Conservation (phyloP, 2,113 vertebrate species). For the Macrotus californicus region DNA sequence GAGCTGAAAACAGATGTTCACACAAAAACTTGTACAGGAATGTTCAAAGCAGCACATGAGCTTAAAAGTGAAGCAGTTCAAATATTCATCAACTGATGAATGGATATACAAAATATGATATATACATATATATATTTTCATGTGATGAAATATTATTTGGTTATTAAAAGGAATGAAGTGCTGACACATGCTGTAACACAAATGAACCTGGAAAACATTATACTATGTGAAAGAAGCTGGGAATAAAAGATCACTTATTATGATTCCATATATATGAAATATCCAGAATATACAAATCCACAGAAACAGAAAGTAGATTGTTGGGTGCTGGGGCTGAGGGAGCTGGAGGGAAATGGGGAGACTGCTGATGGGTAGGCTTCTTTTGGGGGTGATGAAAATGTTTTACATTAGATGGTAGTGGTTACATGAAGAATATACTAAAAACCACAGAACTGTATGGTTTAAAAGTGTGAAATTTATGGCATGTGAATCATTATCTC, state of each 20-base stretch:
- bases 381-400: neutral
- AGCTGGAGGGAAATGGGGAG: neutral
- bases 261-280: neutral
- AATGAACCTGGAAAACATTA: neutral
- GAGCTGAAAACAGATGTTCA: neutral
- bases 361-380: neutral
- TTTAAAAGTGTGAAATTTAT: neutral
- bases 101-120: neutral
- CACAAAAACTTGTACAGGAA: neutral
- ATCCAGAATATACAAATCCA: neutral
- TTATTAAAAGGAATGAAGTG: constrained; percentile 8
- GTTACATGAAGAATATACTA: neutral
- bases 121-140: neutral
- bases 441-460: neutral
- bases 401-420: neutral
- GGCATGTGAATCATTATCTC: neutral
- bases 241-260: neutral
- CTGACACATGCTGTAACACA: neutral
- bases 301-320: neutral
- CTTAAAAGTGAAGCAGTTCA: neutral
- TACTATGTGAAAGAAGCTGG: neutral
- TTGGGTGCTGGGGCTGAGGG: neutral
- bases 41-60: neutral
- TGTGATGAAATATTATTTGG: neutral
- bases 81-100: neutral